Conservation (phyloP, 2,888 invertebrate genomes). For the Baronia brevicornis region DNA sequence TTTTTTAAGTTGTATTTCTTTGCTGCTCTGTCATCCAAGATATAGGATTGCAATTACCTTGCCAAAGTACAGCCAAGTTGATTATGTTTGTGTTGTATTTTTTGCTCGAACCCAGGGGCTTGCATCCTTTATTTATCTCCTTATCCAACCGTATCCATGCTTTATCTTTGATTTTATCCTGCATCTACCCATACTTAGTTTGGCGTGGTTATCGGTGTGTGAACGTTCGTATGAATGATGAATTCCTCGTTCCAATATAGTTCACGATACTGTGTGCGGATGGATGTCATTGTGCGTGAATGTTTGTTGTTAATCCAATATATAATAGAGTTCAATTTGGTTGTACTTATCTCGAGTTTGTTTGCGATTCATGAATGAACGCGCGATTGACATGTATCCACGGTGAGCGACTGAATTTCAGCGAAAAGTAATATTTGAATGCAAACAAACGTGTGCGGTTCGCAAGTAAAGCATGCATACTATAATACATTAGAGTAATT, state of each 20-base stretch:
- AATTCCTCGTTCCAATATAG: slow-evolving; percentile 13
- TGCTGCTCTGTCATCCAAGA: too few species aligned
- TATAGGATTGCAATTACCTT: slow-evolving; percentile 10
- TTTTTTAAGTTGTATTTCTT: too few species aligned
- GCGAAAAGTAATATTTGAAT: slow-evolving; percentile 48
- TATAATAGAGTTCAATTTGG: slow-evolving; percentile 50
- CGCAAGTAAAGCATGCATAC: slow-evolving; percentile 51
- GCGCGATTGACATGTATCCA: slow-evolving; percentile 28
- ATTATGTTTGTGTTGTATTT: slow-evolving; percentile 31
- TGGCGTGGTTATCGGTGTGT: slow-evolving; percentile 35
- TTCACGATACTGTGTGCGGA: slow-evolving; percentile 16
- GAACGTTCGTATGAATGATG: slow-evolving; percentile 31
- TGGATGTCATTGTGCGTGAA: slow-evolving; percentile 21
- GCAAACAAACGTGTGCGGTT: slow-evolving; percentile 35
- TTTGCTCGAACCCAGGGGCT: slow-evolving; percentile 56
- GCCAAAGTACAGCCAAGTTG: slow-evolving; percentile 72
- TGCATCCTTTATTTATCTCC: slow-evolving; percentile 43
- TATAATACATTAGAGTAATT: slow-evolving; percentile 43
- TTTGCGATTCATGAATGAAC: slow-evolving; percentile 54
- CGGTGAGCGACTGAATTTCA: slow-evolving; percentile 70
- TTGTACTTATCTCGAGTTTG: slow-evolving; percentile 58
- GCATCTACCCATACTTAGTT: slow-evolving; percentile 43
- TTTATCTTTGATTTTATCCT: slow-evolving; percentile 36
- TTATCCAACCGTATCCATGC: slow-evolving; percentile 24
- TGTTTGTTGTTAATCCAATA: slow-evolving; percentile 21